phyloP scores from a whole-genome alignment of 1,140 invertebrate genomes.

The Hylaeus anthracinus region DNA sequence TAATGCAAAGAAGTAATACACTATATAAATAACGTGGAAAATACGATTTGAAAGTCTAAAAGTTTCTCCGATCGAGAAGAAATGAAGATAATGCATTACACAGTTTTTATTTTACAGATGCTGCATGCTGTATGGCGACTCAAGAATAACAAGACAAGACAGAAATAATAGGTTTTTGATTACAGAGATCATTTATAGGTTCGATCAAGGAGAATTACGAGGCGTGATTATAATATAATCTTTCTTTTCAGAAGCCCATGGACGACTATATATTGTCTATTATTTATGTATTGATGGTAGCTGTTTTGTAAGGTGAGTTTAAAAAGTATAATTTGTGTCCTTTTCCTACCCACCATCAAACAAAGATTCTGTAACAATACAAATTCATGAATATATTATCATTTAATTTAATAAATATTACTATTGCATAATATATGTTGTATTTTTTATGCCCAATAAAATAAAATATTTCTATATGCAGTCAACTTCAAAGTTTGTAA shows the following conservation, averaged over 20 bases:
- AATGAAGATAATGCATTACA: conserved; percentile 25
- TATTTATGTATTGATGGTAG: conserved; percentile 55
- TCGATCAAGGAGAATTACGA: too few relatives aligned
- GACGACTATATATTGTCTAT: conserved; percentile 52
- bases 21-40: neutral
- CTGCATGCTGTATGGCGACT: neutral
- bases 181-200: conserved; percentile 47
- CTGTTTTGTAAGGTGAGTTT: conserved; percentile 66
- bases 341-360: conserved; percentile 51
- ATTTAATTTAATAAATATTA: conserved; percentile 61
- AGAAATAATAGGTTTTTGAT: conserved; percentile 32
- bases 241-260: conserved; percentile 56
- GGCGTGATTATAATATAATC: conserved; percentile 24
- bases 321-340: conserved; percentile 48
- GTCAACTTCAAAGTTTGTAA: neutral
- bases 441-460: conserved; percentile 58
- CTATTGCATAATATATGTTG: conserved; percentile 59
- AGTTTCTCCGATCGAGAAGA: conserved; percentile 67
- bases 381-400: conserved; percentile 54
- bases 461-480: neutral
- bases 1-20: neutral
- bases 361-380: conserved; percentile 49
- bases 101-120: conserved; percentile 58
- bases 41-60: conserved; percentile 10
- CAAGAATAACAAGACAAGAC: neutral